phyloP scores from a whole-genome alignment of 2,888 invertebrate species.

The Copidosoma aretas region DNA sequence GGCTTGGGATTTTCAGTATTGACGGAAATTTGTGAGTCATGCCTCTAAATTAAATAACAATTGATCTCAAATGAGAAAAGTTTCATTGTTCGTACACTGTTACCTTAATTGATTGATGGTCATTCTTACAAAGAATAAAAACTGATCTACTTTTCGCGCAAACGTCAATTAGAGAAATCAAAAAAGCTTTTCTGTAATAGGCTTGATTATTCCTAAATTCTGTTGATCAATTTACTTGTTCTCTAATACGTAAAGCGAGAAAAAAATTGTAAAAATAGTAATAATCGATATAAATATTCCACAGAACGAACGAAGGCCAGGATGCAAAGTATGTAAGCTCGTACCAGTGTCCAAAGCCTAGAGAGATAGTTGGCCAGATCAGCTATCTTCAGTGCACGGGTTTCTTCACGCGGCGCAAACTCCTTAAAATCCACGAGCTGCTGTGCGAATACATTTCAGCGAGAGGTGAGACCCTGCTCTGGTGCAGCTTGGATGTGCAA shows the following conservation, averaged over 20 bases:
- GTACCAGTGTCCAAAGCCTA: constrained; percentile 60
- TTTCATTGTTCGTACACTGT: too few relatives aligned
- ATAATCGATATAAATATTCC: constrained; percentile 31
- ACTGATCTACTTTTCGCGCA: constrained; percentile 10
- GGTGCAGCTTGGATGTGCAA: constrained; percentile 66
- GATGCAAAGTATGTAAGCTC: constrained; percentile 59
- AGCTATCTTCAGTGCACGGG: constrained; percentile 64
- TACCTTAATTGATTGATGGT: too few relatives aligned
- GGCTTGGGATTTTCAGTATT: constrained; percentile 66
- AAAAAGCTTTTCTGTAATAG: too few relatives aligned
- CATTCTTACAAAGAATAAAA: constrained; percentile 10
- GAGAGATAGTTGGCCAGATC: constrained; percentile 56
- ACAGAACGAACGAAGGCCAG: constrained; percentile 48
- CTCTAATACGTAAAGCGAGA: too few relatives aligned
- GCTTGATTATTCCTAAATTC: too few relatives aligned
- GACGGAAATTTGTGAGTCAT: constrained; percentile 60
- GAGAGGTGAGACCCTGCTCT: constrained; percentile 55
- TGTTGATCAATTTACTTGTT: too few relatives aligned
- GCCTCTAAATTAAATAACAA: neutral
- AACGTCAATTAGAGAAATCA: constrained; percentile 6
- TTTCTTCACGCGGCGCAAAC: constrained; percentile 62
- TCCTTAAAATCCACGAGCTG: constrained; percentile 57
- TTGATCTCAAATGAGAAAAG: too few relatives aligned
- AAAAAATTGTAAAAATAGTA: too few relatives aligned
- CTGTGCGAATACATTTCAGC: constrained; percentile 53